Evolutionary conservation across 1,140 invertebrate species (phyloP).

Genomic region (Drosophila baimaii): DNA sequence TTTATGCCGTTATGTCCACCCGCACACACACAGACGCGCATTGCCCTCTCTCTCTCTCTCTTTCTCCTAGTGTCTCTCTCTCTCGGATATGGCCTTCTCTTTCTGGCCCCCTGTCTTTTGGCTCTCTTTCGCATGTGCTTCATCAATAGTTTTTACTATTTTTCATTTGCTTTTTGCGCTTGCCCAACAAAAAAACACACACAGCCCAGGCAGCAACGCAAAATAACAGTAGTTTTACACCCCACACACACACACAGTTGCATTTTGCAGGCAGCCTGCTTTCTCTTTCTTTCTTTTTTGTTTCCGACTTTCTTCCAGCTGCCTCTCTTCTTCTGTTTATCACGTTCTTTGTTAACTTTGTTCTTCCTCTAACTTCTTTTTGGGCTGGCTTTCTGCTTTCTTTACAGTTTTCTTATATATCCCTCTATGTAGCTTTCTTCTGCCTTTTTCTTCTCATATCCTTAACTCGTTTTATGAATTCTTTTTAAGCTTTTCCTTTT

Average conservation of each 20-base stretch:
- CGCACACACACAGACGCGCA: conserved; percentile 51
- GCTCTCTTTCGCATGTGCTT: conserved; percentile 71
- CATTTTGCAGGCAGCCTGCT: conserved; percentile 2
- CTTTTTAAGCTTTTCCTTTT: no score
- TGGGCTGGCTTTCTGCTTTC: neutral
- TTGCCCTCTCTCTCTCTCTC: conserved; percentile 14
- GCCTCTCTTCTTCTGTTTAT: neutral
- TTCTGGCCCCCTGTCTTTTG: conserved; percentile 27
- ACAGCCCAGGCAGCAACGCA: conserved; percentile 5
- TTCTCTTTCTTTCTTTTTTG: neutral
- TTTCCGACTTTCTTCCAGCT: neutral
- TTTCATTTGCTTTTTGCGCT: conserved; percentile 60
- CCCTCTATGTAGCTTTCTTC: neutral
- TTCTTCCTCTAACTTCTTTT: neutral
- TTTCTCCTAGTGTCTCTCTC: conserved; percentile 5
- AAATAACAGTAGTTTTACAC: conserved; percentile 36
- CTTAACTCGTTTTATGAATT: no score
- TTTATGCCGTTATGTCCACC: conserved; percentile 75
- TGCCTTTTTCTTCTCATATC: no score
- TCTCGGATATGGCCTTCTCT: conserved; percentile 14
- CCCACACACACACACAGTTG: neutral
- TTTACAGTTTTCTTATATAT: neutral
- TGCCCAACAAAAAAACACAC: conserved; percentile 27
- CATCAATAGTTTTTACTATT: conserved; percentile 82
- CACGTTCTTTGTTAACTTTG: neutral